These are phyloP conservation scores for Patella ulyssiponensis DNA, from an alignment of 2,888 invertebrate species.

Conservation along the genomic window DNA sequence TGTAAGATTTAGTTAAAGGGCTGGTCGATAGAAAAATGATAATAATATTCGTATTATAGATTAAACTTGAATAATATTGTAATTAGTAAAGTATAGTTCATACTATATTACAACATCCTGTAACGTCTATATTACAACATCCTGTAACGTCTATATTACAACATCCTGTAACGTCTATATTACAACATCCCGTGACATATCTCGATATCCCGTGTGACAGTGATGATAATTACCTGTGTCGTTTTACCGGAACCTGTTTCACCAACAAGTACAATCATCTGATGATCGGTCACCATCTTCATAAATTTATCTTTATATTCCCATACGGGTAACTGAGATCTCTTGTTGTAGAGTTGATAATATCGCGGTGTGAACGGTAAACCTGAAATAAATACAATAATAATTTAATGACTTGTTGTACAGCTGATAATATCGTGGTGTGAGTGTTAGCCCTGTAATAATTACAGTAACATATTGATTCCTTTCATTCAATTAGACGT, in stretches of 20 bases:
- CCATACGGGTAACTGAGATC: conserved; percentile 95
- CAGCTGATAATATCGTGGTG: conserved; percentile 87
- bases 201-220: too few species aligned
- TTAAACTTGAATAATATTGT: too few species aligned
- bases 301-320: conserved; percentile 97
- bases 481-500: too few species aligned
- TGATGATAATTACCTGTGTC: conserved; percentile 79
- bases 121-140: too few species aligned
- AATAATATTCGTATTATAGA: too few species aligned
- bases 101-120: too few species aligned
- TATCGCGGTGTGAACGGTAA: conserved; percentile 90
- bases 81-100: too few species aligned
- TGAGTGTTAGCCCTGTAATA: conserved; percentile 81
- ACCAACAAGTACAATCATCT: conserved; percentile 96
- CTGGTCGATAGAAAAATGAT: too few species aligned
- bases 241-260: conserved; percentile 99
- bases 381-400: conserved; percentile 69
- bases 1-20: too few species aligned
- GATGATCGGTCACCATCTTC: conserved; percentile 91
- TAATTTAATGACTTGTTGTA: conserved; percentile 81
- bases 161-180: too few species aligned
- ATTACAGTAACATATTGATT: not conserved
- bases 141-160: too few species aligned
- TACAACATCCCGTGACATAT: too few species aligned
- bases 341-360: conserved; percentile 86